A percentile compares a stretch with the other conserved stretches of the same genome.
phyloP scores from a whole-genome alignment of 1,140 invertebrate species.

The Brachystomella parvula region DNA sequence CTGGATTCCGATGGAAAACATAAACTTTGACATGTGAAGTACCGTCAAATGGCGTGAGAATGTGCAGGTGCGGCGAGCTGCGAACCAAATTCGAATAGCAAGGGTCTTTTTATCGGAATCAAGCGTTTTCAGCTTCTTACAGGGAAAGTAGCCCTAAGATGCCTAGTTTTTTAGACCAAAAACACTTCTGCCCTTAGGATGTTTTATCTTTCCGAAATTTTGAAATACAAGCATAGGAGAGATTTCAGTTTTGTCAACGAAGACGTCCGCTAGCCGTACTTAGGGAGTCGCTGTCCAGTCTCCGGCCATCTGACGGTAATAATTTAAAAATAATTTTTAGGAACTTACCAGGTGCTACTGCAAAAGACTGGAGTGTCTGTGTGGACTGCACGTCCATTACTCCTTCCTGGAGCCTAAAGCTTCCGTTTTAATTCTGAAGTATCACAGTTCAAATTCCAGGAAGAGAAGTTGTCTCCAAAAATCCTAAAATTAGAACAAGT shows the following conservation, averaged over 20 bases:
- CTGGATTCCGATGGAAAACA: no score
- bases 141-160: neutral
- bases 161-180: neutral
- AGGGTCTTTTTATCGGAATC: no score
- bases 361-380: neutral
- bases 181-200: neutral
- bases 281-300: no score
- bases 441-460: neutral
- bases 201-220: neutral
- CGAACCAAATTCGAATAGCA: no score
- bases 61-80: no score
- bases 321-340: neutral
- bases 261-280: no score
- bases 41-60: no score
- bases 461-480: neutral
- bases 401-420: neutral
- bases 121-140: no score
- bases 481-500: neutral
- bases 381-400: conserved; percentile 5
- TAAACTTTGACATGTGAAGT: no score
- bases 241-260: neutral
- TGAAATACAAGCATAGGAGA: neutral
- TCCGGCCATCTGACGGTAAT: no score
- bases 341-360: neutral
- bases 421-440: neutral